Evolutionary conservation across 2,113 vertebrate genomes (phyloP).

Genomic region (Scatophagus argus): DNA sequence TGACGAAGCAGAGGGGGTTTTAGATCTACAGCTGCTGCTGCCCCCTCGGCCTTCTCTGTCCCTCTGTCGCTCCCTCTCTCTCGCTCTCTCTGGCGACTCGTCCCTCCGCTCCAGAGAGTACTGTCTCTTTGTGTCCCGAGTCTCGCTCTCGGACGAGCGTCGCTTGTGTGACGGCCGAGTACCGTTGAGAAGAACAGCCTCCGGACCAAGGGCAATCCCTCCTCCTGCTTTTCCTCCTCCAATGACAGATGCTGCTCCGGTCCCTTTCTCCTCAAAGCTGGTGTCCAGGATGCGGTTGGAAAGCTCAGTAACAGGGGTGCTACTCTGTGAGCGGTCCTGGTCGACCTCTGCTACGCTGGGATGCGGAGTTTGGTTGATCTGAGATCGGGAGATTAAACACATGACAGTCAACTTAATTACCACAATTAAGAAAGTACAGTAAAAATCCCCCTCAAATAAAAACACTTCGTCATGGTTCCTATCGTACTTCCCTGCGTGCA

Average conservation of each 20-base stretch:
- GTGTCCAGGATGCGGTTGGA: slow-evolving; percentile 90
- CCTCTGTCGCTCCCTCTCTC: slow-evolving; percentile 80
- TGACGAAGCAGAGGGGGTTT: slow-evolving; percentile 63
- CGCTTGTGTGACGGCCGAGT: slow-evolving; percentile 90
- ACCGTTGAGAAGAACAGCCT: slow-evolving; percentile 80
- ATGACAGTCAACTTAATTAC: neutral
- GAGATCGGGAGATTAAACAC: slow-evolving; percentile 6
- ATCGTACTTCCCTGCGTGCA: neutral
- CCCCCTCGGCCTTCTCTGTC: slow-evolving; percentile 66
- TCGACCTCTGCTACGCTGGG: slow-evolving; percentile 53
- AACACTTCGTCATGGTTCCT: neutral
- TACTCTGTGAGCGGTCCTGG: slow-evolving; percentile 89
- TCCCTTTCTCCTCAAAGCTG: slow-evolving; percentile 85
- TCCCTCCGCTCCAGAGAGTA: slow-evolving; percentile 90
- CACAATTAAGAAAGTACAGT: slow-evolving; percentile 5
- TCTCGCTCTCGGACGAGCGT: slow-evolving; percentile 92
- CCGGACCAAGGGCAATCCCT: slow-evolving; percentile 55
- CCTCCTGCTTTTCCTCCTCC: slow-evolving; percentile 43
- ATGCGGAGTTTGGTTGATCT: slow-evolving; percentile 53
- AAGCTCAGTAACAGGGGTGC: slow-evolving; percentile 94
- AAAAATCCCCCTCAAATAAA: neutral
- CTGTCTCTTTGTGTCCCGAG: slow-evolving; percentile 93
- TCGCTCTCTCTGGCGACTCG: slow-evolving; percentile 71
- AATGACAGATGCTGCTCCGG: slow-evolving; percentile 34
- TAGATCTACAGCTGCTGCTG: slow-evolving; percentile 64